Conservation (phyloP, 2,888 invertebrate species). For the Tetragnatha montana region DNA sequence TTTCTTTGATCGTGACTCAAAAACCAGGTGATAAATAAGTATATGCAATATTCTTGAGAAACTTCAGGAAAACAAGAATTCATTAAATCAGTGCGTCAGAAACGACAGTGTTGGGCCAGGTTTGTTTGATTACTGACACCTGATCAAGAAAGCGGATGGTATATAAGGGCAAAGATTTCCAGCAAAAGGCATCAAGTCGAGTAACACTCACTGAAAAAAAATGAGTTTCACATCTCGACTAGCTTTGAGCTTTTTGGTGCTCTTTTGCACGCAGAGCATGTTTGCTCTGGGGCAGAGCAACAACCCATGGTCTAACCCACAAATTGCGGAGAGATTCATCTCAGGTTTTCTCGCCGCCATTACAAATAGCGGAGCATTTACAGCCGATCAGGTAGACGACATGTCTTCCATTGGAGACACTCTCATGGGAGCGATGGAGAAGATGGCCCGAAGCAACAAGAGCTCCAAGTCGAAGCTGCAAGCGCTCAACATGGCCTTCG, state of each 20-base stretch:
- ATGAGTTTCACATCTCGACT: slow-evolving; percentile 36
- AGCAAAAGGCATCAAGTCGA: background rate
- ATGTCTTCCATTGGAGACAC: slow-evolving; percentile 19
- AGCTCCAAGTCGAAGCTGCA: slow-evolving; percentile 16
- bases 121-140: background rate
- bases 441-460: slow-evolving; percentile 5
- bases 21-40: too few relatives aligned
- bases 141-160: background rate
- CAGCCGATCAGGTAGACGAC: slow-evolving; percentile 16
- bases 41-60: too few relatives aligned
- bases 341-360: background rate
- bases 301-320: slow-evolving; percentile 20
- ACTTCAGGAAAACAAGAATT: too few relatives aligned
- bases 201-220: background rate
- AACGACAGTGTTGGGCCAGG: background rate
- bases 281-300: background rate
- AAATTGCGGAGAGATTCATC: slow-evolving; percentile 4
- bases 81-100: slow-evolving; percentile 2
- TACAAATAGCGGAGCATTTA: background rate
- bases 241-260: background rate
- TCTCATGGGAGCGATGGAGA: slow-evolving; percentile 2
- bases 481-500: slow-evolving; percentile 50
- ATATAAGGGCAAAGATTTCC: background rate
- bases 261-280: slow-evolving; percentile 28
- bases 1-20: too few relatives aligned